phyloP scores from a whole-genome alignment of 2,888 invertebrate species.

The Chloroclystis v-ata region DNA sequence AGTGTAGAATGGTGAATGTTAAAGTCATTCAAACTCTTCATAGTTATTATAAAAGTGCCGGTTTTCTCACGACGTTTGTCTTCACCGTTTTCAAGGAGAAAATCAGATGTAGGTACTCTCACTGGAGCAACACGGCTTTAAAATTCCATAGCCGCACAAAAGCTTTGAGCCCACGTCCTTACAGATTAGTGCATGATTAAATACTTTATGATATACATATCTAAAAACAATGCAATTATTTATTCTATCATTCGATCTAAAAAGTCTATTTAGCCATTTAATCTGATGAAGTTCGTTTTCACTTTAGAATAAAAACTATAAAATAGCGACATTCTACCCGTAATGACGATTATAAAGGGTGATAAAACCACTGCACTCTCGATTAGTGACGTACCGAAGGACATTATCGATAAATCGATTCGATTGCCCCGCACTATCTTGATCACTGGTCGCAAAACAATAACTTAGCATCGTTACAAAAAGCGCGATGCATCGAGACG shows the following conservation, averaged over 20 bases:
- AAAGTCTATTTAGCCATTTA: conserved; percentile 17
- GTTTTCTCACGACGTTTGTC: too few species aligned
- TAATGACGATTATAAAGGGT: conserved; percentile 66
- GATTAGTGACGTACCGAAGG: conserved; percentile 68
- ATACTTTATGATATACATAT: too few species aligned
- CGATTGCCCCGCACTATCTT: conserved; percentile 58
- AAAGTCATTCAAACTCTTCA: too few species aligned
- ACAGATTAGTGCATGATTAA: too few species aligned
- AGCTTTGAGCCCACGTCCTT: too few species aligned
- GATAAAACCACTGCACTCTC: conserved; percentile 62
- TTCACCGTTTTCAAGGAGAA: too few species aligned
- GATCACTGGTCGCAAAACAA: conserved; percentile 60
- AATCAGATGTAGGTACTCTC: too few species aligned
- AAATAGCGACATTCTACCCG: conserved; percentile 22
- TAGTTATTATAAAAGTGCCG: too few species aligned
- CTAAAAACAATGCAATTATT: too few species aligned
- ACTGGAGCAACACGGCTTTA: too few species aligned
- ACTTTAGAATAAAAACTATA: conserved; percentile 25
- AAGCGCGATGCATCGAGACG: conserved; percentile 16
- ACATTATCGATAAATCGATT: conserved; percentile 68
- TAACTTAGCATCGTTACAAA: conserved; percentile 44
- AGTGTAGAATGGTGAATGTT: too few species aligned
- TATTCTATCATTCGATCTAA: conserved; percentile 2
- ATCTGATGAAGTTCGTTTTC: conserved; percentile 28
- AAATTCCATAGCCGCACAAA: too few species aligned